Conservation (phyloP, 2,797 vertebrate genomes). For the Tiaroga cobitis region DNA sequence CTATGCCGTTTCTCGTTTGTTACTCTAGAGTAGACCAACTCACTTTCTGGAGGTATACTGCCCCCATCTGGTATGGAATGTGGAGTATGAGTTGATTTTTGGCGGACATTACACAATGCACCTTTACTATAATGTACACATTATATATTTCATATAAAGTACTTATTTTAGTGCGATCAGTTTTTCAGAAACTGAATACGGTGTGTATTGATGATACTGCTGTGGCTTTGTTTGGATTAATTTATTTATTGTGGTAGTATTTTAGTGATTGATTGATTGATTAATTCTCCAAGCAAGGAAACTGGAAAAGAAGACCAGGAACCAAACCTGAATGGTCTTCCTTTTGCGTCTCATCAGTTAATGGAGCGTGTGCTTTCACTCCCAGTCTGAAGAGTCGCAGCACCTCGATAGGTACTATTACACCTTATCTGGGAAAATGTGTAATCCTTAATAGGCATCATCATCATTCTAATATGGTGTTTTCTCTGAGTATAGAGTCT, state of each 20-base stretch:
- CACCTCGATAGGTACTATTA: slow-evolving; percentile 66
- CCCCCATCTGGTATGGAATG: too few species aligned
- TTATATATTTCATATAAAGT: too few species aligned
- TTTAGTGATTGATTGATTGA: background rate
- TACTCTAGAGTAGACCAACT: too few species aligned
- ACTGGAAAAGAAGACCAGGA: slow-evolving; percentile 68
- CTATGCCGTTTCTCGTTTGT: too few species aligned
- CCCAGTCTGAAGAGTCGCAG: slow-evolving; percentile 65
- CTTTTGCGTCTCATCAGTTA: slow-evolving; percentile 68
- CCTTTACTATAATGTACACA: too few species aligned
- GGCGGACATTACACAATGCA: too few species aligned
- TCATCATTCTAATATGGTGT: background rate
- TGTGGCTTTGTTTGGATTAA: background rate
- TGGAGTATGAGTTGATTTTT: too few species aligned
- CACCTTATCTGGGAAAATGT: background rate
- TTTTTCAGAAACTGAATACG: background rate
- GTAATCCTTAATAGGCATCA: background rate
- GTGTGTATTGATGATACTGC: background rate
- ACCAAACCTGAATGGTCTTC: slow-evolving; percentile 71
- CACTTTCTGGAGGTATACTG: too few species aligned
- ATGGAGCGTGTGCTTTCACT: slow-evolving; percentile 61
- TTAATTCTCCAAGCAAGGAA: slow-evolving; percentile 66
- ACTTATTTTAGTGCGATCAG: background rate
- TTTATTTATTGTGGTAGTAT: background rate
- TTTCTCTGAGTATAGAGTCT: slow-evolving; percentile 12